Percentiles rank a stretch among this genome's conserved stretches.
Conservation (phyloP, 2,888 invertebrate genomes). For the Eilema griseolum region DNA sequence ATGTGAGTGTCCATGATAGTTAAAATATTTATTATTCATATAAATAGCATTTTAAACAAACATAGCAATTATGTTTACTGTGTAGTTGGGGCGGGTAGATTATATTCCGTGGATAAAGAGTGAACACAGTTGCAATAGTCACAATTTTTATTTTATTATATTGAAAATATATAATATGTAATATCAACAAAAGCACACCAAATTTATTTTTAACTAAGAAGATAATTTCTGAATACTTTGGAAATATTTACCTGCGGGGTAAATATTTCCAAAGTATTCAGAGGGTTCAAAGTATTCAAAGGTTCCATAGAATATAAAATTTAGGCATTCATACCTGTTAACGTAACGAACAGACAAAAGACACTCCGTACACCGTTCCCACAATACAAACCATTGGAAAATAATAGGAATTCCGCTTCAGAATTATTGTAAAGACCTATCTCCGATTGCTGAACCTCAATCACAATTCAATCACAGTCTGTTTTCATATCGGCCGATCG, state of each 20-base stretch:
- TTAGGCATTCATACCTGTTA: neutral
- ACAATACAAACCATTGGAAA: slow-evolving; percentile 39
- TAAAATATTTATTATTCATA: neutral
- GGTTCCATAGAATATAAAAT: neutral
- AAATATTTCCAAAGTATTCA: no score
- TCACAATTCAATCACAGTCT: slow-evolving; percentile 74
- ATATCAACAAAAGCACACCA: neutral
- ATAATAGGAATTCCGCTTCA: slow-evolving; percentile 44
- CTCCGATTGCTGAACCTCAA: slow-evolving; percentile 59
- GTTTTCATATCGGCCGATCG: slow-evolving; percentile 73
- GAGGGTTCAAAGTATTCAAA: neutral
- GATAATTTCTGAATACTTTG: no score
- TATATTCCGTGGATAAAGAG: no score
- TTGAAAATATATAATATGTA: no score
- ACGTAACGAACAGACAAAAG: neutral
- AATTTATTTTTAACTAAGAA: neutral
- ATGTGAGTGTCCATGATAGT: no score
- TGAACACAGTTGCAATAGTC: no score
- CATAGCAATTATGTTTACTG: neutral
- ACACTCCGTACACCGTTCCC: neutral
- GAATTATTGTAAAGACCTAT: slow-evolving; percentile 52
- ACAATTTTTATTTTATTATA: no score
- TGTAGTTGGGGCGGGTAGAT: neutral
- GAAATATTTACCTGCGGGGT: no score
- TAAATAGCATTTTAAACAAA: neutral